These are phyloP conservation scores for Hecatera dysodea DNA, from an alignment of 2,888 invertebrate species.

Conservation along the genomic window DNA sequence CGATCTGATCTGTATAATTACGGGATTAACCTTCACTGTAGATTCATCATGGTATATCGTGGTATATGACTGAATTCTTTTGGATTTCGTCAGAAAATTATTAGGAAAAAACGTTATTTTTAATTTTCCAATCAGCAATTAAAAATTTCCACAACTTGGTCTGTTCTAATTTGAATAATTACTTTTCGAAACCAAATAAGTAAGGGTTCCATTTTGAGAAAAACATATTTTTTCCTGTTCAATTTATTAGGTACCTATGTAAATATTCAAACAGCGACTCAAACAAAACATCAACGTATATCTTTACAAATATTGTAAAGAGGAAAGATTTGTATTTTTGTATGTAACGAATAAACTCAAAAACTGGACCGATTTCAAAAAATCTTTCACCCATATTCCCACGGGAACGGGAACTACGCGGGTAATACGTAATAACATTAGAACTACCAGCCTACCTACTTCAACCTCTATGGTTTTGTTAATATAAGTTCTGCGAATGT, in stretches of 20 bases:
- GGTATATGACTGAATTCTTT: slow-evolving; percentile 39
- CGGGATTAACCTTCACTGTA: slow-evolving; percentile 46
- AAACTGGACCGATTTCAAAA: too few relatives aligned
- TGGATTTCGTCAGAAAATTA: slow-evolving; percentile 3
- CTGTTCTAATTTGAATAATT: not conserved
- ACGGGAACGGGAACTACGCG: too few relatives aligned
- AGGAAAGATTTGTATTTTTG: too few relatives aligned
- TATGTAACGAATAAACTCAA: too few relatives aligned
- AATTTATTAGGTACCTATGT: not conserved
- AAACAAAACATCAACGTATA: not conserved
- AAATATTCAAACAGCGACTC: not conserved
- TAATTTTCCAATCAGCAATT: slow-evolving; percentile 11
- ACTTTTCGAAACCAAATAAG: not conserved
- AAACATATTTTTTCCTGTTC: not conserved
- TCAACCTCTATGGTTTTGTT: not conserved
- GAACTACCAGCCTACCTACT: not conserved
- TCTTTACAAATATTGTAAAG: too few relatives aligned
- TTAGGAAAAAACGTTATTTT: slow-evolving; percentile 1
- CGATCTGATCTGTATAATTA: slow-evolving; percentile 55
- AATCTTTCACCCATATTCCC: too few relatives aligned
- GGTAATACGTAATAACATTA: not conserved
- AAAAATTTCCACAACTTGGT: not conserved
- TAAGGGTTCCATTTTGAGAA: not conserved
- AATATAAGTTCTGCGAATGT: not conserved
- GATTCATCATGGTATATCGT: slow-evolving; percentile 15